Evolutionary conservation across 1,140 invertebrate species (phyloP), one percentile per base, ranked within the genome.

Genomic region (Diprion similis): DNA sequence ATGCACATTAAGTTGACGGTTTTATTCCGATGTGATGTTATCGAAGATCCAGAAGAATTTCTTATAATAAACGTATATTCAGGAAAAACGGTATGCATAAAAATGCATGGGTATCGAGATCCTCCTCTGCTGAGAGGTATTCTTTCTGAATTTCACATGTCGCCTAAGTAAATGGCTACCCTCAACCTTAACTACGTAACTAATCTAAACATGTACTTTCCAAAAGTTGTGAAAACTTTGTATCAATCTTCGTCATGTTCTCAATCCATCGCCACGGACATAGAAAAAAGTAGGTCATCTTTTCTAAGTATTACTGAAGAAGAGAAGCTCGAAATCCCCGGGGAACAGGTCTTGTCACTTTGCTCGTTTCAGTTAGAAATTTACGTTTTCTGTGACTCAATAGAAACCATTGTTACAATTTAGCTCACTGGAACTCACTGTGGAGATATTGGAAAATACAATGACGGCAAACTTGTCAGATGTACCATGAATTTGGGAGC

Each of bases 1-100:
- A 83, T 87, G 79, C 66, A 72, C 8, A 10, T 77, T 4, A 80
- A 75, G 71, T 71, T 87, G 8, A 71, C 77, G 10, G 68, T 86
- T 18, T n/a, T 45, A 6, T 87, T 83, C 67, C 68, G 51, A 11
- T 76, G 79, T 1, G 72, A 83, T n/a, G 69, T 66, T n/a, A 68
- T 78, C 0, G 74, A 77, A n/a, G 76, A 84, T 48, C 74, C 68
- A 1, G 74, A 79, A 47, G 83, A 85, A 46, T 45, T 24, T 8
- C 45, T 87, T 18, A 13, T 78, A 1, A 6, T 85, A 18, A 76
- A 75, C 24, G 82, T 85, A 10, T 66, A 79, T 66, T 24, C 78
- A 18, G 83, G 81, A 74, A 80, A 74, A 18, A 46, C 78, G 1
- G 19, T 85, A 11, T 45, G 71, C 7, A 72, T 87, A n/a, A 74